Evolutionary conservation across 37 sponge, comb jelly and placozoan genomes (phyloP).

Genomic region (Diacarnus erythraeanus): DNA sequence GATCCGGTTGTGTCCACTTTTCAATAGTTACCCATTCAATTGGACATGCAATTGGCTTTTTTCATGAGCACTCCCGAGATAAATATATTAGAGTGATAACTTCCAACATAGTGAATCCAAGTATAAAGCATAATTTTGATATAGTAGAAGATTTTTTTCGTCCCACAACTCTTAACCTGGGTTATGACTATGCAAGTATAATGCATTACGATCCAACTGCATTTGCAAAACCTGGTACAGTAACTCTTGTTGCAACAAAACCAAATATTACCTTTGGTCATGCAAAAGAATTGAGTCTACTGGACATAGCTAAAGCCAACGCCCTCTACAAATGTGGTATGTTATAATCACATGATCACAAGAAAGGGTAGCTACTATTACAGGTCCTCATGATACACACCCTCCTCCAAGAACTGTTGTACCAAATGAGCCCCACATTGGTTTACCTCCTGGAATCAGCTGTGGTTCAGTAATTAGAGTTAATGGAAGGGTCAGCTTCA

Average conservation of each 20-base stretch:
- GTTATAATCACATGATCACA: too few relatives aligned
- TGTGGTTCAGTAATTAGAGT: constrained; percentile 30
- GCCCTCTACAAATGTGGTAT: constrained; percentile 68
- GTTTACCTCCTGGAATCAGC: constrained; percentile 17
- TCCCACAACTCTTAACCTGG: constrained; percentile 43
- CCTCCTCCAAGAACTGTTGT: constrained; percentile 1
- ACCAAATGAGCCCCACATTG: not conserved
- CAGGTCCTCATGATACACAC: not conserved
- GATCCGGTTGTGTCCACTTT: constrained; percentile 8
- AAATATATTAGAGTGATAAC: constrained; percentile 32
- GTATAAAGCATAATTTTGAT: constrained; percentile 5
- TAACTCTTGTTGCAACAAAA: constrained; percentile 37
- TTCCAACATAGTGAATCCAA: constrained; percentile 30
- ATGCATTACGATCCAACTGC: constrained; percentile 74
- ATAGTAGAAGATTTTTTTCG: not conserved
- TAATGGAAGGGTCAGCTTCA: not conserved
- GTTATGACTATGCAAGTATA: constrained; percentile 81
- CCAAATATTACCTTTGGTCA: constrained; percentile 44
- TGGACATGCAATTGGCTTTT: constrained; percentile 68
- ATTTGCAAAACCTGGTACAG: constrained; percentile 3
- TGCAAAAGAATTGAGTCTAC: constrained; percentile 52
- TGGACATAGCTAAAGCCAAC: constrained; percentile 69
- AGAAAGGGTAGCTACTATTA: too few relatives aligned
- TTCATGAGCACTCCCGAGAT: constrained; percentile 68
- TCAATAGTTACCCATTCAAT: constrained; percentile 55